A percentile compares a stretch with the other conserved stretches of the same genome.
Conservation (phyloP, 2,888 invertebrate genomes). For the Morinoia aosen region DNA sequence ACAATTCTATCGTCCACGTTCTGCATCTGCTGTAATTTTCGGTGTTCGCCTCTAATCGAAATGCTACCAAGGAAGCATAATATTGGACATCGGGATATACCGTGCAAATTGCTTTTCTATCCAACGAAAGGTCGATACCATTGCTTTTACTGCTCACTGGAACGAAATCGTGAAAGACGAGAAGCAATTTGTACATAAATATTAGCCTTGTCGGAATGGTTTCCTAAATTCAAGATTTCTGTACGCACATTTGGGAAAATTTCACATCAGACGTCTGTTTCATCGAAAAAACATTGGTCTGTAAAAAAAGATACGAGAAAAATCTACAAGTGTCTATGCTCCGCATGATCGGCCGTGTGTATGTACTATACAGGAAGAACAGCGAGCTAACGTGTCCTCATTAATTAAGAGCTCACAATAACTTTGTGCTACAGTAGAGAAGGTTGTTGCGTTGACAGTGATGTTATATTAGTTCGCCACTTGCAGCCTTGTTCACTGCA, state of each 20-base stretch:
- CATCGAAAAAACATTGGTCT: neutral
- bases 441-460: no score
- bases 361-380: neutral
- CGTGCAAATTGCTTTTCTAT: constrained; percentile 34
- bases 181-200: no score
- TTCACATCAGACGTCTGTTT: neutral
- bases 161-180: neutral
- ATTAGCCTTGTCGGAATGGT: neutral
- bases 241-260: neutral
- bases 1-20: constrained; percentile 12
- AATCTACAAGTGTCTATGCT: neutral
- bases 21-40: constrained; percentile 28
- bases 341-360: neutral
- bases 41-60: constrained; percentile 38
- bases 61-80: constrained; percentile 38
- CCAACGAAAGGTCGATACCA: neutral
- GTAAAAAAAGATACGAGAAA: neutral
- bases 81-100: constrained; percentile 42
- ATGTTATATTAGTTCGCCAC: no score
- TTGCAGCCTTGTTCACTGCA: no score
- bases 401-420: neutral
- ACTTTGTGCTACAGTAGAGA: neutral
- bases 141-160: neutral
- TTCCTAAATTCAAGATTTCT: neutral
- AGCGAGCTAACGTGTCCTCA: neutral